A percentile compares a stretch with the other conserved stretches of the same genome.
These are phyloP conservation scores for Poliocrania exsul DNA, from an alignment of 2,797 vertebrate species.

Conservation along the genomic window DNA sequence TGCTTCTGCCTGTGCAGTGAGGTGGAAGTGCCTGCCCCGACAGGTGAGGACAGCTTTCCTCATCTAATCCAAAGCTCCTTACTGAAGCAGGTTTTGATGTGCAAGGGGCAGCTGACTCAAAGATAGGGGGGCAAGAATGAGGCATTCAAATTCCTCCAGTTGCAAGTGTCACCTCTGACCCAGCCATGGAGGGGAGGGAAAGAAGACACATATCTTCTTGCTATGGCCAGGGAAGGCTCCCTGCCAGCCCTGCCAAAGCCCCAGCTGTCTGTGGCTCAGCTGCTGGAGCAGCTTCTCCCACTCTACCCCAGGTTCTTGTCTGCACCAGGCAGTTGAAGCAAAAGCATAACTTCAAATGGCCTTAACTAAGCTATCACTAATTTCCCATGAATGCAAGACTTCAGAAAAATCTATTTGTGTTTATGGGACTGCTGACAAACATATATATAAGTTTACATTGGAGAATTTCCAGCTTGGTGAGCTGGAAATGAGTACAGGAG, in stretches of 20 bases:
- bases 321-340: background rate
- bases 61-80: background rate
- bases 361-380: background rate
- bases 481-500: background rate
- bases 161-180: conserved; percentile 23
- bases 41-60: background rate
- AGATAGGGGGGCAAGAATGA: background rate
- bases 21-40: background rate
- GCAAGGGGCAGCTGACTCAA: background rate
- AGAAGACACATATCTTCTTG: background rate
- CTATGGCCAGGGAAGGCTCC: conserved; percentile 6
- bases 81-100: background rate
- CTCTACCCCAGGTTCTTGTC: background rate
- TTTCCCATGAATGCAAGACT: background rate
- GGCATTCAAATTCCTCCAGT: background rate
- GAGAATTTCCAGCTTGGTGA: background rate
- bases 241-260: background rate
- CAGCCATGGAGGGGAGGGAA: background rate
- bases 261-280: conserved; percentile 12
- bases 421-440: background rate
- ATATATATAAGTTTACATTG: background rate
- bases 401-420: background rate
- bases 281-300: background rate
- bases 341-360: background rate
- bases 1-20: background rate